phyloP scores from a whole-genome alignment of 2,888 invertebrate genomes.

The Galerucella pusilla region DNA sequence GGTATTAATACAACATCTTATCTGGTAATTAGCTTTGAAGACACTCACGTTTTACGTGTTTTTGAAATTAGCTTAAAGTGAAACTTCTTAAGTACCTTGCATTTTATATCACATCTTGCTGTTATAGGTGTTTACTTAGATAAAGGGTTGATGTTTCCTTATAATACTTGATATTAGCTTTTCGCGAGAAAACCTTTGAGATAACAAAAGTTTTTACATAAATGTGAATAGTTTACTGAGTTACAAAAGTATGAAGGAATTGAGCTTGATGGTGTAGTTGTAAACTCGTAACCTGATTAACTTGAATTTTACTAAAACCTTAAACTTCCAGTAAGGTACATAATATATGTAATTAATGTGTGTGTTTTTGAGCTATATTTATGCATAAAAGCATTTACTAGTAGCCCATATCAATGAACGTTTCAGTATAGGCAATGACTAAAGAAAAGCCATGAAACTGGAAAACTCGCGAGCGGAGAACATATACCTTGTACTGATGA shows the following conservation, averaged over 20 bases:
- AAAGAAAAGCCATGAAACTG: too few species aligned
- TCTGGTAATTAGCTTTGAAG: conserved; percentile 57
- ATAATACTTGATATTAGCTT: conserved; percentile 20
- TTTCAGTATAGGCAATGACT: too few species aligned
- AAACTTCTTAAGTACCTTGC: conserved; percentile 44
- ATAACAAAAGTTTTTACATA: conserved; percentile 28
- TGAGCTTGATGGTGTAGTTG: conserved; percentile 1
- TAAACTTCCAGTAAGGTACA: neutral
- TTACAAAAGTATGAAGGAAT: conserved; percentile 17
- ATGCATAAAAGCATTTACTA: too few species aligned
- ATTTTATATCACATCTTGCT: conserved; percentile 30
- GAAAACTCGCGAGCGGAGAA: too few species aligned
- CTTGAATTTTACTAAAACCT: neutral
- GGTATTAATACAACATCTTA: conserved; percentile 50
- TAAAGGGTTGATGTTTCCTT: conserved; percentile 38
- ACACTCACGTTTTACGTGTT: conserved; percentile 57
- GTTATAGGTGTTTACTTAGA: conserved; percentile 32
- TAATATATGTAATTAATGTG: too few species aligned
- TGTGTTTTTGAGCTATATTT: too few species aligned
- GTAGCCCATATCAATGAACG: too few species aligned
- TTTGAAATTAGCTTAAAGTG: conserved; percentile 57
- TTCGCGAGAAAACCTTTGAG: conserved; percentile 1
- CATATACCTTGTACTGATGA: too few species aligned
- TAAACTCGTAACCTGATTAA: conserved; percentile 5
- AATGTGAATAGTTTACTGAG: conserved; percentile 25